phyloP scores from a whole-genome alignment of 2,888 invertebrate genomes.

The Ichneumon xanthorius region DNA sequence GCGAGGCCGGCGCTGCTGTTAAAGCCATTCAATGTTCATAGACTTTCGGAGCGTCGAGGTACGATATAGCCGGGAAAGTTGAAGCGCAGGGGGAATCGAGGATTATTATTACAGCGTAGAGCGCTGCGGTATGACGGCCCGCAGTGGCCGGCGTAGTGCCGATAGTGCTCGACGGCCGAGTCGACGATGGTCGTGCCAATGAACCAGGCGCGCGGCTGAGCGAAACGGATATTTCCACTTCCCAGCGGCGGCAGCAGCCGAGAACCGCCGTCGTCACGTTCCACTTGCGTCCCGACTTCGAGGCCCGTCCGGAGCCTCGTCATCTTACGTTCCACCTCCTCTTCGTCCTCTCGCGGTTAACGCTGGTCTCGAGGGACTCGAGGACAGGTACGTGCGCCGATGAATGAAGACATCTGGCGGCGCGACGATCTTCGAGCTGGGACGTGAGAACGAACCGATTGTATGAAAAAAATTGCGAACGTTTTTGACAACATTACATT shows the following conservation, averaged over 20 bases:
- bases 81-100: conserved; percentile 48
- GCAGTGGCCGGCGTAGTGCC: conserved; percentile 21
- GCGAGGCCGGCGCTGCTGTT: neutral
- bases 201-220: conserved; percentile 73
- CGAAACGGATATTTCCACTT: conserved; percentile 72
- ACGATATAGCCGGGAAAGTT: conserved; percentile 41
- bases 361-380: neutral
- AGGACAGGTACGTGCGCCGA: neutral
- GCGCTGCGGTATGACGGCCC: neutral
- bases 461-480: neutral
- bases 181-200: conserved; percentile 69
- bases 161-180: conserved; percentile 51
- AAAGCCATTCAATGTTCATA: conserved; percentile 52
- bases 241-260: conserved; percentile 42
- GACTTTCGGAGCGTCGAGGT: conserved; percentile 56
- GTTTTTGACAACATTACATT: too few relatives aligned
- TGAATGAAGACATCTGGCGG: neutral
- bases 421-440: neutral
- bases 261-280: conserved; percentile 68
- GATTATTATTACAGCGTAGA: conserved; percentile 53
- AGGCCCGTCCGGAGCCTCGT: conserved; percentile 36
- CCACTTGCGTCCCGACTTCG: conserved; percentile 64
- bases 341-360: conserved; percentile 11
- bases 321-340: conserved; percentile 30
- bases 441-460: neutral